Percentiles rank a stretch among this genome's conserved stretches.
Evolutionary conservation across 2,888 invertebrate genomes (phyloP).

Genomic region (Lissocephala sabroskyi): DNA sequence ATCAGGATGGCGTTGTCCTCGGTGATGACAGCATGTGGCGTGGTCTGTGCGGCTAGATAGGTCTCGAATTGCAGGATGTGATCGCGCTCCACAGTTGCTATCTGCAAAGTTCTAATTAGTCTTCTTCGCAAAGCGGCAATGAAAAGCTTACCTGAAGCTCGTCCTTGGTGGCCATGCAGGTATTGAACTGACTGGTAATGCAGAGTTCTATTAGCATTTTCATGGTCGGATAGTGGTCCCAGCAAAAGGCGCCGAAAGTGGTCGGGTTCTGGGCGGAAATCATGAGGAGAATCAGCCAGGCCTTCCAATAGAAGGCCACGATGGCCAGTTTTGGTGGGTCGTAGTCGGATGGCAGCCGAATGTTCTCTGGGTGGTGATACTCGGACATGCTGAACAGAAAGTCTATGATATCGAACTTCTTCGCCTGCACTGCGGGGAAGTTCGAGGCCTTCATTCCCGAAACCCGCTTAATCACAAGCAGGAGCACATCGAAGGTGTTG

Average conservation of each 20-base stretch:
- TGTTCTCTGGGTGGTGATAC: slow-evolving; percentile 94
- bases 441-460: slow-evolving; percentile 84
- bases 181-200: slow-evolving; percentile 84
- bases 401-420: slow-evolving; percentile 89
- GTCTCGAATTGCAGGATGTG: slow-evolving; percentile 91
- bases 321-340: slow-evolving; percentile 90
- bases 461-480: slow-evolving; percentile 88
- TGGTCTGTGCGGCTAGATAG: slow-evolving; percentile 91
- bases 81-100: slow-evolving; percentile 81
- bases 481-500: slow-evolving; percentile 89
- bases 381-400: slow-evolving; percentile 91
- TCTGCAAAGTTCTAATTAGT: slow-evolving; percentile 47
- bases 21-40: slow-evolving; percentile 86
- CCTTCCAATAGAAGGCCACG: slow-evolving; percentile 95
- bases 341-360: slow-evolving; percentile 86
- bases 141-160: slow-evolving; percentile 76
- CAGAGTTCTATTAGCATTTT: slow-evolving; percentile 95
- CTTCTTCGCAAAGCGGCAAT: background rate
- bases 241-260: slow-evolving; percentile 88
- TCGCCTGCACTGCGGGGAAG: slow-evolving; percentile 81
- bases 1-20: slow-evolving; percentile 90
- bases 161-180: slow-evolving; percentile 77
- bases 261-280: slow-evolving; percentile 94
- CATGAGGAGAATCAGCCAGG: slow-evolving; percentile 90
- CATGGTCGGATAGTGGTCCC: slow-evolving; percentile 92